A percentile compares a stretch with the other conserved stretches of the same genome.
Evolutionary conservation across 2,113 vertebrate species (phyloP).

Genomic region (Brachyhypopomus gauderio): DNA sequence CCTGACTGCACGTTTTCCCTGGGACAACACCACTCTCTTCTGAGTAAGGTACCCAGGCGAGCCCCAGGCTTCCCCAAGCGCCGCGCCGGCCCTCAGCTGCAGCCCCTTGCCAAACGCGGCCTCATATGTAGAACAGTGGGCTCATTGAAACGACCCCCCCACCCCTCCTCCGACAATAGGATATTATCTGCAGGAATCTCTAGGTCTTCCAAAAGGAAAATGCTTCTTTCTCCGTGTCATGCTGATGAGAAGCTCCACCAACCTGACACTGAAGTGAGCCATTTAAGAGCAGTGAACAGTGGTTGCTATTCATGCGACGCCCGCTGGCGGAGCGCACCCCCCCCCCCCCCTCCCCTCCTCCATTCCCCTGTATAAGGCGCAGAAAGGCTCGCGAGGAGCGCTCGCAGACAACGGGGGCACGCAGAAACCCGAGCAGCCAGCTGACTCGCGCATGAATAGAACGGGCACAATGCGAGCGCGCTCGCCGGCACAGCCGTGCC

Average conservation of each 20-base stretch:
- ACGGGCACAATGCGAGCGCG: conserved; percentile 70
- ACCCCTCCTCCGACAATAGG: conserved; percentile 74
- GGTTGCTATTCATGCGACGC: conserved; percentile 74
- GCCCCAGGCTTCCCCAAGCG: conserved; percentile 64
- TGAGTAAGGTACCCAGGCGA: conserved; percentile 14
- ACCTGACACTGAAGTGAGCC: conserved; percentile 84
- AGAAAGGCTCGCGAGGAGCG: conserved; percentile 78
- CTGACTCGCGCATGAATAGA: conserved; percentile 79
- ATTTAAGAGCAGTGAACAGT: conserved; percentile 83
- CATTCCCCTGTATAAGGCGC: conserved; percentile 81
- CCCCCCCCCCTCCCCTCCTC: conserved; percentile 74
- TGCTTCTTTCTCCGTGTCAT: conserved; percentile 81
- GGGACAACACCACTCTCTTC: neutral
- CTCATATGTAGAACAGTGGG: conserved; percentile 75
- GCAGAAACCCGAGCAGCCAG: conserved; percentile 78
- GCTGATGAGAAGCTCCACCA: conserved; percentile 80
- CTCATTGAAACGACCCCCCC: conserved; percentile 74
- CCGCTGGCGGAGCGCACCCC: conserved; percentile 79
- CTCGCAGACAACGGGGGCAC: conserved; percentile 68
- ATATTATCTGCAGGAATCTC: conserved; percentile 84
- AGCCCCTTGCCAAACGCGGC: conserved; percentile 35
- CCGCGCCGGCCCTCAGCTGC: conserved; percentile 71
- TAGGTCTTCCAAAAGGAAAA: conserved; percentile 82
- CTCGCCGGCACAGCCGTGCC: conserved; percentile 71
- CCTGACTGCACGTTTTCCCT: neutral